A percentile compares a stretch with the other conserved stretches of the same genome.
These are phyloP conservation scores for Apodemia duryi DNA, from an alignment of 2,888 invertebrate species.

Conservation along the genomic window DNA sequence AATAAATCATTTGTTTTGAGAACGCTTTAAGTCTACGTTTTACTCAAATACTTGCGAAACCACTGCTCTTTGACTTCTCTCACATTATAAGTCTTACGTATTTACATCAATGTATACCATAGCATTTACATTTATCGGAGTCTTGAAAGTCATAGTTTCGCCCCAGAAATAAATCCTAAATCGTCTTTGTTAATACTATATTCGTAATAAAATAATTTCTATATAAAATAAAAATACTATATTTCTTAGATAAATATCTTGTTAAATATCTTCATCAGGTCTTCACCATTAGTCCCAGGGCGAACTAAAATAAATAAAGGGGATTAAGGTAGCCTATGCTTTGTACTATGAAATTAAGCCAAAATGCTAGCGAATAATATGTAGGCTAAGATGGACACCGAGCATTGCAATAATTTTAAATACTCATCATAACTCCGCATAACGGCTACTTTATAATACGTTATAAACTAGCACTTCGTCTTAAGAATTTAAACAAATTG, in stretches of 20 bases:
- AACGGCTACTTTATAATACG: slow-evolving; percentile 17
- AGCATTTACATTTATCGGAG: background rate
- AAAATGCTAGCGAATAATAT: slow-evolving; percentile 35
- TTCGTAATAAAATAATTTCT: slow-evolving; percentile 64
- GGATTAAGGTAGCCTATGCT: slow-evolving; percentile 57
- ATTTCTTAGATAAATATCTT: slow-evolving; percentile 61
- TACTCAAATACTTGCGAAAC: background rate
- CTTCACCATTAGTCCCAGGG: slow-evolving; percentile 50
- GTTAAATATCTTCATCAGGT: slow-evolving; percentile 58
- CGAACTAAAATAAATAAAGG: slow-evolving; percentile 43
- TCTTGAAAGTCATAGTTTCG: slow-evolving; percentile 24
- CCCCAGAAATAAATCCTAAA: slow-evolving; percentile 48
- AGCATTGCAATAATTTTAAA: slow-evolving; percentile 3
- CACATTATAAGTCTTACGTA: slow-evolving; percentile 6
- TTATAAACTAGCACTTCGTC: slow-evolving; percentile 32
- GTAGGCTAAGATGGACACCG: slow-evolving; percentile 14
- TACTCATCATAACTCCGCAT: background rate
- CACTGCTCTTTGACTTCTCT: background rate
- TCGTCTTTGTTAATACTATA: slow-evolving; percentile 56
- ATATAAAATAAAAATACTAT: slow-evolving; percentile 61
- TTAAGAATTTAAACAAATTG: slow-evolving; percentile 30
- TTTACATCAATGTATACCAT: slow-evolving; percentile 7
- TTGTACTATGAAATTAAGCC: slow-evolving; percentile 75
- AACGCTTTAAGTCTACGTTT: background rate
- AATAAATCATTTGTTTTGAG: too few species aligned